A percentile compares a stretch with the other conserved stretches of the same genome.
Conservation (phyloP, 2,888 invertebrate genomes). For the Epinotia demarniana region DNA sequence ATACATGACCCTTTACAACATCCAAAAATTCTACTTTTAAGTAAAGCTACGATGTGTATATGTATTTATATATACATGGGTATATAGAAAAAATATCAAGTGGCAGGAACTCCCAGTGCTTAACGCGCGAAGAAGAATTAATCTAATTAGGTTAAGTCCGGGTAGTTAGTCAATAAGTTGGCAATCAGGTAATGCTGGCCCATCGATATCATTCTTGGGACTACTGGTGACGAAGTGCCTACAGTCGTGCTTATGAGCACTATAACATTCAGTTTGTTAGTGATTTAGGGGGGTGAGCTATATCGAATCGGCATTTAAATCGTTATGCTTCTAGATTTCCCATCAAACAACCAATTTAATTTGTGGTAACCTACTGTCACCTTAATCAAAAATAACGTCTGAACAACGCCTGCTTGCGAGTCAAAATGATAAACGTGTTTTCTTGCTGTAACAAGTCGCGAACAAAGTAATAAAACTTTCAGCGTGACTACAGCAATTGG, state of each 20-base stretch:
- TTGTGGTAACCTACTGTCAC: neutral
- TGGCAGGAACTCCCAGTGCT: neutral
- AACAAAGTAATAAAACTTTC: too few species aligned
- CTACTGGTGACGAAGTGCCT: neutral
- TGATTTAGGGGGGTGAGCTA: neutral
- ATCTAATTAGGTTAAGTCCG: constrained; percentile 1
- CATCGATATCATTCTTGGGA: neutral
- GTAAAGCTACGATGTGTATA: neutral
- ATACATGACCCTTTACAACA: constrained; percentile 5
- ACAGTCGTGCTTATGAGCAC: too few species aligned
- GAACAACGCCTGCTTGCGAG: too few species aligned
- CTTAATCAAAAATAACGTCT: too few species aligned
- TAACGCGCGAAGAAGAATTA: neutral
- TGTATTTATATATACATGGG: neutral
- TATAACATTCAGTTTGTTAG: neutral
- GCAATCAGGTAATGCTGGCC: neutral
- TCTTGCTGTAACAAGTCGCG: too few species aligned
- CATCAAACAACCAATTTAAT: neutral
- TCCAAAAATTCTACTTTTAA: neutral
- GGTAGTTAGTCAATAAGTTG: neutral
- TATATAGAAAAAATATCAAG: constrained; percentile 2
- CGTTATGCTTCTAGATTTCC: neutral
- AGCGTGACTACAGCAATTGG: too few species aligned
- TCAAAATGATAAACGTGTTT: too few species aligned
- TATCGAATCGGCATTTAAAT: neutral